phyloP scores from a whole-genome alignment of 2,888 invertebrate genomes.

The Ectemnius continuus region DNA sequence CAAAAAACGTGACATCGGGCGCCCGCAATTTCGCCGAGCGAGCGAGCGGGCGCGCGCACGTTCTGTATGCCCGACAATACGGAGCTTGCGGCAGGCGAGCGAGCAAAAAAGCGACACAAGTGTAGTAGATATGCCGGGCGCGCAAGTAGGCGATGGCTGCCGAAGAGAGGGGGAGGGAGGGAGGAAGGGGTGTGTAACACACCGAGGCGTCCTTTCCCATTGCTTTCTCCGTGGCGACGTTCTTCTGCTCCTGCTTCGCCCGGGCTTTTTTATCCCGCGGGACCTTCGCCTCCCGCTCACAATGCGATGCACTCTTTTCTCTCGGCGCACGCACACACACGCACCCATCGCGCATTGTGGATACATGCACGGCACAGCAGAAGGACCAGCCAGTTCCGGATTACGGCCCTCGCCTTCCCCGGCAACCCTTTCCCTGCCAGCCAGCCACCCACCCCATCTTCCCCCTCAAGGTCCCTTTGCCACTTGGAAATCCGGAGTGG shows the following conservation, averaged over 20 bases:
- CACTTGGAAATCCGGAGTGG: slow-evolving; percentile 8
- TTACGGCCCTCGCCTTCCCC: slow-evolving; percentile 37
- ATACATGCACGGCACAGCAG: no score
- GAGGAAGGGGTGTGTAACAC: not conserved
- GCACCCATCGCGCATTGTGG: no score
- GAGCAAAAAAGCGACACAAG: slow-evolving; percentile 37
- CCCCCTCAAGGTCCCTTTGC: slow-evolving; percentile 17
- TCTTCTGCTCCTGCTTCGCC: not conserved
- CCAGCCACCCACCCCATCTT: no score
- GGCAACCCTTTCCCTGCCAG: slow-evolving; percentile 26
- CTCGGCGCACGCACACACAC: slow-evolving; percentile 25
- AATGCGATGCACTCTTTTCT: slow-evolving; percentile 47
- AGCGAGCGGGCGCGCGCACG: slow-evolving; percentile 34
- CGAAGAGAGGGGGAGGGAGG: slow-evolving; percentile 12
- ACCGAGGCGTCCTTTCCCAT: slow-evolving; percentile 9
- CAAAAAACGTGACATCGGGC: not conserved
- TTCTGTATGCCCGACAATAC: slow-evolving; percentile 50
- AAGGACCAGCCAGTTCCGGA: slow-evolving; percentile 53
- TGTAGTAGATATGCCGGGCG: slow-evolving; percentile 23
- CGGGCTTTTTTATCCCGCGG: slow-evolving; percentile 45
- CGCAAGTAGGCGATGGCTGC: slow-evolving; percentile 29
- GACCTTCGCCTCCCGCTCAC: slow-evolving; percentile 48
- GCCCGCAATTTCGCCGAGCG: slow-evolving; percentile 17
- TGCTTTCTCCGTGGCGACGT: slow-evolving; percentile 10
- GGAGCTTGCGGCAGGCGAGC: slow-evolving; percentile 22